A percentile compares a stretch with the other conserved stretches of the same genome.
Evolutionary conservation across 2,113 vertebrate species (phyloP).

Genomic region (Charadrius vociferus): DNA sequence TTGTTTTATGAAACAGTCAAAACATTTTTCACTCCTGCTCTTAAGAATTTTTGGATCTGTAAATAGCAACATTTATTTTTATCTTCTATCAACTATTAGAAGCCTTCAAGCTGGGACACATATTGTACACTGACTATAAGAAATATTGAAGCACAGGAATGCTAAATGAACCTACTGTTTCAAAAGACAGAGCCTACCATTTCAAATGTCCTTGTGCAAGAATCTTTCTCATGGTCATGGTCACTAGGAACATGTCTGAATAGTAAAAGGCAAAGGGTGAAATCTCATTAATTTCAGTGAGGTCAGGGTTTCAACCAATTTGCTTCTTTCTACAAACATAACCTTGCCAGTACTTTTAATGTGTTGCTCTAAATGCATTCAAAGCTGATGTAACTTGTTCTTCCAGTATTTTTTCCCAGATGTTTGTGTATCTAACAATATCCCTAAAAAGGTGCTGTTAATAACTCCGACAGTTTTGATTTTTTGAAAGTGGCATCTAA

Average conservation of each 20-base stretch:
- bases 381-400: background rate
- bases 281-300: constrained; percentile 9
- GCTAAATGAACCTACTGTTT: background rate
- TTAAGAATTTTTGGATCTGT: background rate
- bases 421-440: constrained; percentile 15
- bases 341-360: background rate
- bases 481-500: constrained; percentile 22
- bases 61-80: constrained; percentile 47
- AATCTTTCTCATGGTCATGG: background rate
- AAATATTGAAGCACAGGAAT: background rate
- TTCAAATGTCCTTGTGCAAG: background rate
- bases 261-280: background rate
- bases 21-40: constrained; percentile 37
- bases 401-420: background rate
- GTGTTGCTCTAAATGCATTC: background rate
- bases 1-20: constrained; percentile 47
- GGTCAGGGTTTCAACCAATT: background rate
- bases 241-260: background rate
- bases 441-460: background rate
- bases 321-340: background rate
- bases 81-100: constrained; percentile 24
- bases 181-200: background rate
- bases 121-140: background rate
- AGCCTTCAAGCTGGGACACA: constrained; percentile 18
- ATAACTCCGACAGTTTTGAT: background rate